Conservation (phyloP, 1,140 invertebrate species). For the Hetaerina americana region DNA sequence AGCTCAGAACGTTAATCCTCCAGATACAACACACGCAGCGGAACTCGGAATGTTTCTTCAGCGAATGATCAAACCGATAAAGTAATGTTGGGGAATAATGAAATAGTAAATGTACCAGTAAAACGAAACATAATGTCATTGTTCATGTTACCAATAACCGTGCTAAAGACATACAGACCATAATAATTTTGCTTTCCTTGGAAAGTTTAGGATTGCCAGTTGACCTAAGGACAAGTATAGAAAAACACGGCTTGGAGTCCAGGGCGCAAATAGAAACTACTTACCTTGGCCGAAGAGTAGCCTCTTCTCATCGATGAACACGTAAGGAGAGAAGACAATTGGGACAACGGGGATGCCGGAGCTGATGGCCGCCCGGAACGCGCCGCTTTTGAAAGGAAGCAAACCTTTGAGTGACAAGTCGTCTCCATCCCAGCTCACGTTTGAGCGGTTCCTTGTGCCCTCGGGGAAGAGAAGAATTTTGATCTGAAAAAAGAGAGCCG, state of each 20-base stretch:
- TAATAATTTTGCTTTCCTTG: no score
- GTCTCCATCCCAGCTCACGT: conserved; percentile 17
- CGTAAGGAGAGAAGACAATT: conserved; percentile 55
- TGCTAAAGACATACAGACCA: no score
- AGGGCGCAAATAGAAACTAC: background rate
- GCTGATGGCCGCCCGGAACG: conserved; percentile 57
- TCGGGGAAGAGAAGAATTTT: conserved; percentile 53
- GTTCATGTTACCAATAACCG: no score
- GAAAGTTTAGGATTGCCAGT: background rate
- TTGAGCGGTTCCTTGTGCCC: conserved; percentile 35
- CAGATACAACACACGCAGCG: no score
- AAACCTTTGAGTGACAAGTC: conserved; percentile 23
- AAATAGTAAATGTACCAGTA: no score
- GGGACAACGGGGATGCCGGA: conserved; percentile 57
- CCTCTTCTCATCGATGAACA: conserved; percentile 33
- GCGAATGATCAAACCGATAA: no score
- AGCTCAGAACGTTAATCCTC: no score
- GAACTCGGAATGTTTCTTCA: no score
- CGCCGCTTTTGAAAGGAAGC: conserved; percentile 55
- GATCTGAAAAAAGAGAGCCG: no score
- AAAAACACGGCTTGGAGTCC: no score
- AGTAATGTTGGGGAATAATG: no score
- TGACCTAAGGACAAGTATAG: background rate
- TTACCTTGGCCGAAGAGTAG: background rate
- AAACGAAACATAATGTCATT: no score